Percentiles rank a stretch among this genome's conserved stretches.
Conservation (phyloP, 2,797 vertebrate genomes). For the Onychomys torridus region DNA sequence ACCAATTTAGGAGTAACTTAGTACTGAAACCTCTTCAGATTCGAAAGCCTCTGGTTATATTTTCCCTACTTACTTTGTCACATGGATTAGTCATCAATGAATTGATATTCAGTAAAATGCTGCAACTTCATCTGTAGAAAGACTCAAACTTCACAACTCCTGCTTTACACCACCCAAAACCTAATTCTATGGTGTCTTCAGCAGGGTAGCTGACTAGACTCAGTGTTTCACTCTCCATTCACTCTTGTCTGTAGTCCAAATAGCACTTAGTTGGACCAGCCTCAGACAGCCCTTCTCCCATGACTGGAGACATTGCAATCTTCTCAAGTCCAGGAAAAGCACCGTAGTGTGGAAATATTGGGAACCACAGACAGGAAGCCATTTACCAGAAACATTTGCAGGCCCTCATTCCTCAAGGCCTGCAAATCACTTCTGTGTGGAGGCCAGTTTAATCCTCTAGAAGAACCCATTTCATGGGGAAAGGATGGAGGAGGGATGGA, state of each 20-base stretch:
- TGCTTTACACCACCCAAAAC: neutral
- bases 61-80: neutral
- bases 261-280: neutral
- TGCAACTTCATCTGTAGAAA: neutral
- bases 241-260: neutral
- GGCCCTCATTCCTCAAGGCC: neutral
- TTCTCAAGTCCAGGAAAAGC: slow-evolving; percentile 31
- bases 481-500: fast-evolving
- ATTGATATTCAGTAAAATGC: neutral
- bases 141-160: neutral
- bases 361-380: slow-evolving; percentile 2
- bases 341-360: slow-evolving; percentile 14
- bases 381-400: neutral
- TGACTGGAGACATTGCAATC: neutral
- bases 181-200: neutral
- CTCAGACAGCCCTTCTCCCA: neutral
- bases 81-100: neutral
- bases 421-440: neutral
- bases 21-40: neutral
- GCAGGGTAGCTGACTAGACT: neutral
- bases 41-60: neutral
- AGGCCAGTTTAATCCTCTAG: neutral
- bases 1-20: neutral
- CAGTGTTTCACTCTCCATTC: neutral
- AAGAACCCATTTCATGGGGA: neutral